Evolutionary conservation across 2,797 vertebrate genomes (phyloP).

Genomic region (Pampus argenteus): DNA sequence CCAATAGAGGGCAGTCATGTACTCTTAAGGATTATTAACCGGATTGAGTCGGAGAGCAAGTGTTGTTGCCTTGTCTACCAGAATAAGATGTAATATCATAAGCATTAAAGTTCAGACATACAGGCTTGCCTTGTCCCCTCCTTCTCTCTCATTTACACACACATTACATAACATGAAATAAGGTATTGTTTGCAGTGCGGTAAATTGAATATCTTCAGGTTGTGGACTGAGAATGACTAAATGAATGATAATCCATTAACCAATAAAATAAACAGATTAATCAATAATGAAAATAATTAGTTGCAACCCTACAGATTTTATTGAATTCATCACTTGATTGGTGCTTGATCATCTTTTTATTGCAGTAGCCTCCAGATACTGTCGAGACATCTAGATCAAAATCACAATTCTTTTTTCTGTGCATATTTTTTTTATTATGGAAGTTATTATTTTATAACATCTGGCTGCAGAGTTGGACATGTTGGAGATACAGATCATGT

Average conservation of each 20-base stretch:
- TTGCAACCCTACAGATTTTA: too few species aligned
- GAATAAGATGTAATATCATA: not conserved
- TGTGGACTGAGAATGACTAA: too few species aligned
- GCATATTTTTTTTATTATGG: not conserved
- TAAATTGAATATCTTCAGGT: too few species aligned
- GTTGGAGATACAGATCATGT: not conserved
- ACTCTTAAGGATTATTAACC: conserved; percentile 16
- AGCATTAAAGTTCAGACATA: not conserved
- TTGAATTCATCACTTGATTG: not conserved
- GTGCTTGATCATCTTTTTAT: not conserved
- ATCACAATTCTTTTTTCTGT: not conserved
- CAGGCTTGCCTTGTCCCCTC: not conserved
- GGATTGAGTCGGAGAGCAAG: conserved; percentile 14
- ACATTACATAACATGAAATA: not conserved
- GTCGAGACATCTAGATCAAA: not conserved
- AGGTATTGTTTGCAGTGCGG: not conserved
- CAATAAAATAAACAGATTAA: too few species aligned
- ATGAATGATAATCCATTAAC: too few species aligned
- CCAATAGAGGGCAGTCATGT: conserved; percentile 76
- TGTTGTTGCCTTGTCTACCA: not conserved
- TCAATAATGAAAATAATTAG: too few species aligned
- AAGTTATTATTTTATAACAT: not conserved
- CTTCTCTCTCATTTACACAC: not conserved
- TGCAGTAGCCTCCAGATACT: not conserved
- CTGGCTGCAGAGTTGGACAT: not conserved